A percentile compares a stretch with the other conserved stretches of the same genome.
phyloP scores from a whole-genome alignment of 2,888 invertebrate species.

The Hydroisotoma schaefferi region DNA sequence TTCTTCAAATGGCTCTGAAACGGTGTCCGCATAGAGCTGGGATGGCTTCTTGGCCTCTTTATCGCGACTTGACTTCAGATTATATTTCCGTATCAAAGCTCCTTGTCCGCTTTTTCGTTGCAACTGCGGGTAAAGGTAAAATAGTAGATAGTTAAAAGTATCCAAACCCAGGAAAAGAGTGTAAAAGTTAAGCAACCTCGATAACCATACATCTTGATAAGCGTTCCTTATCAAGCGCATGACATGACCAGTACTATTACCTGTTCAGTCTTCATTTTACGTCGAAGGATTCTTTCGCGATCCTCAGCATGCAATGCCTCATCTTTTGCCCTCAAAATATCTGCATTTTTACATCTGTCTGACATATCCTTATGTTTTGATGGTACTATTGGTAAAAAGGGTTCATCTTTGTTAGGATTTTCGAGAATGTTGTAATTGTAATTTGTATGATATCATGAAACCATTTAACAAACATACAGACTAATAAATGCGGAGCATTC shows the following conservation, averaged over 20 bases:
- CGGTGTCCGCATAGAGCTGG: not conserved
- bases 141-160: not conserved
- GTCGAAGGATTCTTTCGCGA: not conserved
- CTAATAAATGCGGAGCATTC: constrained; percentile 1
- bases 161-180: too few relatives aligned
- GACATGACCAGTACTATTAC: too few relatives aligned
- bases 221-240: too few relatives aligned
- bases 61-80: not conserved
- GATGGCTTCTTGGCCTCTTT: not conserved
- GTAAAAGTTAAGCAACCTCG: too few relatives aligned
- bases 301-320: constrained; percentile 9
- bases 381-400: not conserved
- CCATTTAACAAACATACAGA: not conserved
- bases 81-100: not conserved
- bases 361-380: not conserved
- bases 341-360: not conserved
- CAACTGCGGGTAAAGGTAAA: not conserved
- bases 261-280: not conserved
- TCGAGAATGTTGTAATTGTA: not conserved
- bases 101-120: constrained; percentile 15
- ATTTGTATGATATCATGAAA: not conserved
- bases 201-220: too few relatives aligned
- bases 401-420: not conserved
- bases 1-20: not conserved
- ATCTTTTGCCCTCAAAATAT: constrained; percentile 1